Base-by-base conservation (phyloP, 2,113 vertebrate species). In the Verasper variegatus region DNA sequence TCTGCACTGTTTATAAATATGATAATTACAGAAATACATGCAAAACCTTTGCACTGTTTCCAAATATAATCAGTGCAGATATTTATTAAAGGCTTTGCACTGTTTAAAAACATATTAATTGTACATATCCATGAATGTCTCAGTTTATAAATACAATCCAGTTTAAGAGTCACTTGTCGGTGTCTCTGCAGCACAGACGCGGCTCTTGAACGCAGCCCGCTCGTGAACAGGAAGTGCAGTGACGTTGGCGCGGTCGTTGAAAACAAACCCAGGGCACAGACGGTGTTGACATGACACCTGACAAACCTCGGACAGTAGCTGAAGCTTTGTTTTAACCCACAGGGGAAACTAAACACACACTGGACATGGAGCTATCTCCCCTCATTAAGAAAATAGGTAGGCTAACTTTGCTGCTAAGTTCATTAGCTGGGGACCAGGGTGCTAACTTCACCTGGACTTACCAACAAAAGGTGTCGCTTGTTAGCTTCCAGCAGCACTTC, bases 381-480 rank as follows among this genome's bases (percentile, higher is more conserved):
- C 89, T 97, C 54, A 94, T 97, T 84, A 95, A 93, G 89, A 97
- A 97, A 82, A 94, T 95, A 57, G 95, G 96, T 97, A 76, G 5
- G 85, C 17, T 68, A 15, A 27, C n/a, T 21, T 26, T 58, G n/a
- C 42, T 49, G 76, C 75, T 56, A 24, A 37, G 45, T 12, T 31
- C 71, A 49, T 54, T 47, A 47, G 12, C n/a, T 60, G 5, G 1
- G 24, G 3, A 40, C 4, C 18, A 35, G 3, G 31, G 23, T 31
- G 2, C 20, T 21, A 47, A 80, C 15, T 65, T 71, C 47, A 61
- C 3, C n/a, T 67, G n/a, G 71, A 68, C 17, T 68, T 54, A 23
- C 26, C n/a, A 71, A 51, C 61, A 51, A 59, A 71, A 76, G 1
- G 45, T 24, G 83, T 31, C 35, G 4, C 9, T 37, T 47, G 71